These are phyloP conservation scores for Recurvirostra avosetta DNA, from an alignment of 2,113 vertebrate genomes.

Conservation along the genomic window DNA sequence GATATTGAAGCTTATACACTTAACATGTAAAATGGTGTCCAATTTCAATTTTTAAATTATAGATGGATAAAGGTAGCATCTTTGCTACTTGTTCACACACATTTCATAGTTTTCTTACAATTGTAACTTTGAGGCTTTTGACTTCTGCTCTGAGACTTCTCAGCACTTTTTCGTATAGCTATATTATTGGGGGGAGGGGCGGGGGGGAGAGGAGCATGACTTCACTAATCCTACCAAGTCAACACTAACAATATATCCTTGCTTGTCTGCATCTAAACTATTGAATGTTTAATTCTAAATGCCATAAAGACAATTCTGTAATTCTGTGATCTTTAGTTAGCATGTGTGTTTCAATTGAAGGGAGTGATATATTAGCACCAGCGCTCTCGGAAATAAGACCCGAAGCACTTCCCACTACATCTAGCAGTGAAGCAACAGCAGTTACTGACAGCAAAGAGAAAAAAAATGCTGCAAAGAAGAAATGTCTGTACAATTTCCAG, in stretches of 20 bases:
- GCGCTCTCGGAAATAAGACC: conserved; percentile 79
- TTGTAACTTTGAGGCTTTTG: neutral
- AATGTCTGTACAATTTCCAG: conserved; percentile 98
- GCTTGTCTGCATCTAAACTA: neutral
- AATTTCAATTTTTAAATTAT: neutral
- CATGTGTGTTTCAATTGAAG: conserved; percentile 41
- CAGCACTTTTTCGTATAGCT: neutral
- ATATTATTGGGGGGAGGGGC: neutral
- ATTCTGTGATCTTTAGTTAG: neutral
- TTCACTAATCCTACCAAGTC: neutral
- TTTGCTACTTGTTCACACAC: neutral
- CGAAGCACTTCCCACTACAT: conserved; percentile 82
- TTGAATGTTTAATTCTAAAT: neutral
- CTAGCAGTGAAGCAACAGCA: conserved; percentile 74
- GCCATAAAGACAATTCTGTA: neutral
- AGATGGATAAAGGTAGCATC: neutral
- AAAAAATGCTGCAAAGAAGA: conserved; percentile 90
- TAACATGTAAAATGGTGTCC: neutral
- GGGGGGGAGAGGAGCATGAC: neutral
- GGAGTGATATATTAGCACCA: conserved; percentile 86
- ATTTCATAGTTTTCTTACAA: neutral
- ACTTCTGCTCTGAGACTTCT: neutral
- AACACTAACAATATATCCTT: neutral
- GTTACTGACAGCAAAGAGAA: conserved; percentile 86
- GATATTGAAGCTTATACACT: neutral